Conservation (phyloP, 2,113 vertebrate genomes). For the Megalops atlanticus region DNA sequence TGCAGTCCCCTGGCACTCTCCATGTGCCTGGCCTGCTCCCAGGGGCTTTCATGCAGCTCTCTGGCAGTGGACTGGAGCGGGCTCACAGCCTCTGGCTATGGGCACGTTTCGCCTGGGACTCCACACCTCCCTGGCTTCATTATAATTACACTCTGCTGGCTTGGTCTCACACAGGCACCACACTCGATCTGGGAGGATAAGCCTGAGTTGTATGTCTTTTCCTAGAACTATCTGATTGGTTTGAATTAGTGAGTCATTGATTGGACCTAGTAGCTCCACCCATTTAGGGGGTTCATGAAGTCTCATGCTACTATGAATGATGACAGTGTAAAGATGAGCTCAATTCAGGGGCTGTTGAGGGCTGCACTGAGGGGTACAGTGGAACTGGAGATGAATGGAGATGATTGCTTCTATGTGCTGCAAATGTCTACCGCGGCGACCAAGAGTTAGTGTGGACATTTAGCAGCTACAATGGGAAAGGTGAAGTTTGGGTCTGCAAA, state of each 20-base stretch:
- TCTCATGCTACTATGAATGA: neutral
- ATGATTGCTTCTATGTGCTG: too few species aligned
- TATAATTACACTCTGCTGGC: neutral
- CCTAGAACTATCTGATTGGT: too few species aligned
- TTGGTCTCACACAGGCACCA: too few species aligned
- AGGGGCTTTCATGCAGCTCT: neutral
- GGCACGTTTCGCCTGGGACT: neutral
- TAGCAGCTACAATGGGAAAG: neutral
- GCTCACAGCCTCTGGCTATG: neutral
- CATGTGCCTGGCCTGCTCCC: neutral
- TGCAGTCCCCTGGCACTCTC: neutral
- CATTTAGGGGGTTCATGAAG: neutral
- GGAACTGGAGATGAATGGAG: neutral
- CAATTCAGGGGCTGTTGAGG: neutral
- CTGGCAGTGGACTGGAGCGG: too few species aligned
- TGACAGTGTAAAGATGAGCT: neutral
- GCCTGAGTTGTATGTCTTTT: too few species aligned
- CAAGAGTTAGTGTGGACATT: slow-evolving; percentile 1
- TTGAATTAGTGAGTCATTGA: too few species aligned
- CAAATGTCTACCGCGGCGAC: neutral
- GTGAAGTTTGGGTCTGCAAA: slow-evolving; percentile 34
- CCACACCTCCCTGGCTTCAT: neutral
- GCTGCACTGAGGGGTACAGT: neutral
- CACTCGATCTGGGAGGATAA: too few species aligned
- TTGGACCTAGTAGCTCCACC: too few species aligned